Evolutionary conservation across 1,140 invertebrate genomes (phyloP), one percentile per base, ranked within the genome.

Genomic region (Grapholita molesta): DNA sequence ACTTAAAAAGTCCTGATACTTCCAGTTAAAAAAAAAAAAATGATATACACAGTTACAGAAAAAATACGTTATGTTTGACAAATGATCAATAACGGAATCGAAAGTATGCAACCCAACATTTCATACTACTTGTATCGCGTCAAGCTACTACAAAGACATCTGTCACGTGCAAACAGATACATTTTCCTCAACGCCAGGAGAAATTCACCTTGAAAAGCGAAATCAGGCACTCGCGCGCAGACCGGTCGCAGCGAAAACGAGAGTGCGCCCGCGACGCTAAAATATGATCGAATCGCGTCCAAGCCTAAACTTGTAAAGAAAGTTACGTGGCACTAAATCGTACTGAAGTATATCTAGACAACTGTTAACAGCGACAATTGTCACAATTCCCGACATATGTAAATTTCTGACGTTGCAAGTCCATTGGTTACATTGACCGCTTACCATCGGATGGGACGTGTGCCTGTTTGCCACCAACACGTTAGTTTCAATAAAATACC

Each of bases 171-270:
- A 38, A 12, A 38, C 35, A 38, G 35, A 15, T 15, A 15, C 35
- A 48, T 48, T 48, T 48, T 48, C 42, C 42, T 48, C 42, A 21
- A 48, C 35, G 18, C 8, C 42, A 48, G 76, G 86, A 84, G 86
- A 89, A 89, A 89, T 87, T 87, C 83, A 86, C 86, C 84, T 87
- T 89, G 86, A 86, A 87, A 89, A 89, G 85, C 86, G 86, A 89
- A 89, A 88, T 84, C 82, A 61, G 72, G 42, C 9, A 68, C 71
- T 73, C 65, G 67, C 67, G 38, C 55, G 35, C 42, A 18, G 42
- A 48, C 42, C 42, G 42, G 42, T 48, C 42, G 42, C 18, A 48
- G 42, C 42, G 42, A 48, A 48, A 48, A 48, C 42, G 42, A 48
- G 42, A 48, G 42, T 48, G 5, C 35, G n/a, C 0, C 18, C 21